Evolutionary conservation across 2,888 invertebrate species (phyloP), one percentile per base, ranked within the genome.

Genomic region (Leptodirus hochenwartii): DNA sequence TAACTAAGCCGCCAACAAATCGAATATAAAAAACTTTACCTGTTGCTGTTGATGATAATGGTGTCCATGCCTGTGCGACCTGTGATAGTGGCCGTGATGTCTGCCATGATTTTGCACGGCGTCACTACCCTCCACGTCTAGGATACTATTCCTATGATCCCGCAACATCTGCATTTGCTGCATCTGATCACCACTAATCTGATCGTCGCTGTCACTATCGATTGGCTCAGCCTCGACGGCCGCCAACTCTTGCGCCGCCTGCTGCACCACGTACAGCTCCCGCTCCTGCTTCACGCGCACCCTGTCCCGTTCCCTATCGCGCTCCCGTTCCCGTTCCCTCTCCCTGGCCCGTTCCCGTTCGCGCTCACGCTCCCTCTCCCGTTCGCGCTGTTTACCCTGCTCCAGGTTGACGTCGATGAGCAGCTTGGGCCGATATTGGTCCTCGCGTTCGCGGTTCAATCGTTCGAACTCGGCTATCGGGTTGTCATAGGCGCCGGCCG

Each of bases 301-400:
- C 32, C 60, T 44, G 38, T 51, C 51, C 22, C 29, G n/a, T 41
- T 62, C 58, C 32, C 67, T 51, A 56, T 87, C 82, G 2, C 88
- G 87, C 59, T 98, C 96, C 34, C 79, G 69, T 50, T 80, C 76
- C 36, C 84, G 66, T 50, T 91, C 90, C 44, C 81, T 74, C 47
- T 84, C 78, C 44, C 80, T 72, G 39, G 53, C 53, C 17, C 45
- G 43, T 27, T 54, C 51, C 39, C 59, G 39, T 47, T 62, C 61
- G 35, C 56, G 40, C 44, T 60, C 62, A 38, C 64, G 50, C 46
- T 61, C 62, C 31, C 57, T 54, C 49, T 69, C 69, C 24, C 61
- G 58, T 50, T 69, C 69, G 29, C 65, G 60, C 43, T 70, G 69
- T 47, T 62, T 64, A 44, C 62, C 61, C 37, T 59, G 60, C 45